A percentile compares a stretch with the other conserved stretches of the same genome.
Evolutionary conservation across 2,113 vertebrate species (phyloP).

Genomic region (Pedetes capensis): DNA sequence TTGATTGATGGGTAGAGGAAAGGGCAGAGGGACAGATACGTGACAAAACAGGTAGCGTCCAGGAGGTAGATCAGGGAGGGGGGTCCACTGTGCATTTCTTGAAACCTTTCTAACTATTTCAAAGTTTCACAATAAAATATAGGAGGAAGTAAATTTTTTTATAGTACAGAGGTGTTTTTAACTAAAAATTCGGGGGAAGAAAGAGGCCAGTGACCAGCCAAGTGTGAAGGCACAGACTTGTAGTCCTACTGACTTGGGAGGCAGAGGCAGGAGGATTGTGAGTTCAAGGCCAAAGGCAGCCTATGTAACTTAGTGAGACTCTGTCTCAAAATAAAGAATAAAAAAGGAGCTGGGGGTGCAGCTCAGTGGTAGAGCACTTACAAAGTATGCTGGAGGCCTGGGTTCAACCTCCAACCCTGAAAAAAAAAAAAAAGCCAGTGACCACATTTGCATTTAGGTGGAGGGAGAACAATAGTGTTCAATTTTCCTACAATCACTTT

Average conservation of each 20-base stretch:
- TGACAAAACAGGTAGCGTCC: not conserved
- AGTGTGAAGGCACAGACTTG: no score
- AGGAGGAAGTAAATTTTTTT: not conserved
- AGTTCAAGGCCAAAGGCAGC: no score
- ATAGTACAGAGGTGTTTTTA: not conserved
- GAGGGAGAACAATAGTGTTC: not conserved
- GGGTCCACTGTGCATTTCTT: not conserved
- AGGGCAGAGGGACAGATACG: not conserved
- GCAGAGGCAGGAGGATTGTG: no score
- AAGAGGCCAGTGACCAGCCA: not conserved
- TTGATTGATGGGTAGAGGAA: not conserved
- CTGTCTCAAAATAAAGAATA: no score
- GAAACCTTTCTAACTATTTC: not conserved
- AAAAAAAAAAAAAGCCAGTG: not conserved
- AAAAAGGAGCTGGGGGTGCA: no score
- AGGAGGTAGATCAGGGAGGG: not conserved
- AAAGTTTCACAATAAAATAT: slow-evolving; percentile 3
- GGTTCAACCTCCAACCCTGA: no score
- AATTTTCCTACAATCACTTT: not conserved
- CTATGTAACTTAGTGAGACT: no score
- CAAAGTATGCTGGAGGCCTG: no score
- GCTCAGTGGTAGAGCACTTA: no score
- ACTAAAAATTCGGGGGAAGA: not conserved
- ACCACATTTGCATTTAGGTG: not conserved
- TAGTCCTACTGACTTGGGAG: no score